Evolutionary conservation across 1,140 invertebrate species (phyloP).

Genomic region (Steinernema khuongi): DNA sequence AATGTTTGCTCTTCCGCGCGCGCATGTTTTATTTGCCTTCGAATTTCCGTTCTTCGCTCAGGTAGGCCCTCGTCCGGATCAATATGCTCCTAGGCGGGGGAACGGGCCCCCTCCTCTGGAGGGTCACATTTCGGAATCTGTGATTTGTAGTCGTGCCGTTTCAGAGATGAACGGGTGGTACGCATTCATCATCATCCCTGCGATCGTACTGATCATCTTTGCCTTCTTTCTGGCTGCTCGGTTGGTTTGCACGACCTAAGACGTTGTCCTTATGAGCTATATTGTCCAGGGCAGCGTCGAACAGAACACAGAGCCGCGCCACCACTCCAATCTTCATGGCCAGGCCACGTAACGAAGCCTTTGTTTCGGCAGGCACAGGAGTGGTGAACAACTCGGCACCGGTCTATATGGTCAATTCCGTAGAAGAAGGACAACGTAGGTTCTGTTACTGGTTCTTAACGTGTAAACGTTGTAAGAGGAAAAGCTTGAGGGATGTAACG

Average conservation of each 20-base stretch:
- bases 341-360: not conserved
- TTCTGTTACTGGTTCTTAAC: too few species aligned
- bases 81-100: not conserved
- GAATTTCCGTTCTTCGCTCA: not conserved
- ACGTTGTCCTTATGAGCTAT: not conserved
- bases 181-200: not conserved
- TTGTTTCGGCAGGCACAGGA: not conserved
- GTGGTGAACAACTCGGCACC: not conserved
- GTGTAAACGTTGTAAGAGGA: too few species aligned
- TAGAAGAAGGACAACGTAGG: not conserved
- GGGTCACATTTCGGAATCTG: not conserved
- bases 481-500: too few species aligned
- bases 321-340: not conserved
- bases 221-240: not conserved
- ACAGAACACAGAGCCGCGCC: not conserved
- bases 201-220: not conserved
- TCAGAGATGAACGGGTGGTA: not conserved
- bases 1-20: constrained; percentile 12
- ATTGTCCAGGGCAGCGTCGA: not conserved
- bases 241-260: not conserved
- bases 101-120: too few species aligned
- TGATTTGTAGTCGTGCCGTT: not conserved
- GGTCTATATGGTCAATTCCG: not conserved
- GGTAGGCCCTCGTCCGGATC: not conserved
- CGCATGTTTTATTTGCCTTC: too few species aligned